These are phyloP conservation scores for Lycodopsis pacificus DNA, from an alignment of 2,797 vertebrate species.

Conservation along the genomic window DNA sequence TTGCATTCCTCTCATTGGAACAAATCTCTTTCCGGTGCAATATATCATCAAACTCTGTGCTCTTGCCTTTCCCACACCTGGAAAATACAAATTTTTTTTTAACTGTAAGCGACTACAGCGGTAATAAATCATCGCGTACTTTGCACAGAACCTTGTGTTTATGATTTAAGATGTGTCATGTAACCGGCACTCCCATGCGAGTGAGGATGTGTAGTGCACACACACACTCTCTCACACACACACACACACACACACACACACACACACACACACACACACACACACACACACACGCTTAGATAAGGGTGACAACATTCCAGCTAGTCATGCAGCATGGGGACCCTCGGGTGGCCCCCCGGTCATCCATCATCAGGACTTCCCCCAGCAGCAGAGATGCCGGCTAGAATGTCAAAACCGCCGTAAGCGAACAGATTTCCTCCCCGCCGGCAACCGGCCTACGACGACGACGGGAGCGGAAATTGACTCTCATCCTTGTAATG, in stretches of 20 bases:
- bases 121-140: conserved; percentile 64
- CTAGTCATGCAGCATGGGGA: conserved; percentile 41
- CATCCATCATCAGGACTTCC: conserved; percentile 70
- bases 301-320: conserved; percentile 19
- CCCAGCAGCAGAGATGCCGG: conserved; percentile 46
- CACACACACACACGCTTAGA: background rate
- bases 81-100: conserved; percentile 30
- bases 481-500: conserved; percentile 69
- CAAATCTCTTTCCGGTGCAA: conserved; percentile 52
- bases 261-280: background rate
- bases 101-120: conserved; percentile 33
- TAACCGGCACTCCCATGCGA: conserved; percentile 26
- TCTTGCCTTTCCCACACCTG: conserved; percentile 14
- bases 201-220: background rate
- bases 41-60: conserved; percentile 59
- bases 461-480: conserved; percentile 64
- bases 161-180: conserved; percentile 58
- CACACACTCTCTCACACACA: too few relatives aligned
- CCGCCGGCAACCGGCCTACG: conserved; percentile 42
- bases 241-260: background rate
- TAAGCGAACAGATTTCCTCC: conserved; percentile 69
- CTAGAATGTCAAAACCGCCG: conserved; percentile 59
- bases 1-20: conserved; percentile 60
- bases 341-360: conserved; percentile 35
- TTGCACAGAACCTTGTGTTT: conserved; percentile 25